phyloP scores from a whole-genome alignment of 2,888 invertebrate genomes.

The Scelioninae gen. 1 region DNA sequence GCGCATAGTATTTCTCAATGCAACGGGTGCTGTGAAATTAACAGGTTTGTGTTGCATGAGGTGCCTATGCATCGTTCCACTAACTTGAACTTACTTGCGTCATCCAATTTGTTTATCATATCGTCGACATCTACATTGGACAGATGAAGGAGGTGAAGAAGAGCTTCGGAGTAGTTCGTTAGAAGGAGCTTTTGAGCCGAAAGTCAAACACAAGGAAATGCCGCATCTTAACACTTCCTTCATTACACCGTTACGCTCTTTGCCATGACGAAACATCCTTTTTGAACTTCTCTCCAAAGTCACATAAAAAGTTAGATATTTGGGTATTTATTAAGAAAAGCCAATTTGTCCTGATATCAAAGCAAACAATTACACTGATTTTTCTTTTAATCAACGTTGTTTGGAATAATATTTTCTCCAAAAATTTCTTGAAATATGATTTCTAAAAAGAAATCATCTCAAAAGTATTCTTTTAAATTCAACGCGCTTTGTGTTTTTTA shows the following conservation, averaged over 20 bases:
- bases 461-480: no score
- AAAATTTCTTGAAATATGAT: no score
- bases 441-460: no score
- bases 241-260: conserved; percentile 39
- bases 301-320: neutral
- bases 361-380: no score
- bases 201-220: conserved; percentile 66
- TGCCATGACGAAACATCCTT: conserved; percentile 7
- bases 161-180: conserved; percentile 64
- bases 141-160: conserved; percentile 48
- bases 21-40: conserved; percentile 72
- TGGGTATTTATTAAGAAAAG: neutral
- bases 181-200: conserved; percentile 63
- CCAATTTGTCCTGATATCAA: neutral
- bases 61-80: conserved; percentile 10
- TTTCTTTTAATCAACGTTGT: no score
- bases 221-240: conserved; percentile 55
- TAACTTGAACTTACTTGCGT: conserved; percentile 44
- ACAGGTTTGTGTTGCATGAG: conserved; percentile 52
- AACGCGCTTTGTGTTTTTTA: no score
- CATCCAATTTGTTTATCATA: conserved; percentile 65
- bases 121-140: conserved; percentile 49
- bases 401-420: no score
- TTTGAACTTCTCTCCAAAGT: neutral
- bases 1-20: conserved; percentile 59